phyloP scores from a whole-genome alignment of 2,113 vertebrate genomes.

The Octodon degus region DNA sequence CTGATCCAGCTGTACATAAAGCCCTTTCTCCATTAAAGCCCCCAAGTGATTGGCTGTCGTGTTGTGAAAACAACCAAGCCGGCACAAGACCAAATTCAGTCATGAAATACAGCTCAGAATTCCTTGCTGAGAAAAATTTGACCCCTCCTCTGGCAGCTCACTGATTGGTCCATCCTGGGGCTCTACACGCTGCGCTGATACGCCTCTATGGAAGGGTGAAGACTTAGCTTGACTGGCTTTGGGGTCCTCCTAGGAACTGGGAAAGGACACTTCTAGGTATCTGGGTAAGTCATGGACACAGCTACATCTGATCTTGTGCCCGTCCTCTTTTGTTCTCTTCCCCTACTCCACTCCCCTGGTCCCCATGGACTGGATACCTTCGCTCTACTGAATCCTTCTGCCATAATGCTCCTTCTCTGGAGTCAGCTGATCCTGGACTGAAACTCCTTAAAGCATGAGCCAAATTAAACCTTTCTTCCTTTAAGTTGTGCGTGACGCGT shows the following conservation, averaged over 20 bases:
- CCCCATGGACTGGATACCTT: background rate
- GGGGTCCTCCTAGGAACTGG: background rate
- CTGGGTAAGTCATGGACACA: background rate
- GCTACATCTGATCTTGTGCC: background rate
- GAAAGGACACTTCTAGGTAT: background rate
- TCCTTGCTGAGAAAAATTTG: background rate
- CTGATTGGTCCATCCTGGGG: background rate
- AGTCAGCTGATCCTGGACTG: background rate
- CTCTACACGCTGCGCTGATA: background rate
- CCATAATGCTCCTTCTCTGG: background rate
- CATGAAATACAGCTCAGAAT: background rate
- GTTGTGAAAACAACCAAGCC: background rate
- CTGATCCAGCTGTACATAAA: background rate
- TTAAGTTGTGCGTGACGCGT: background rate
- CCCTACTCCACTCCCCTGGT: background rate
- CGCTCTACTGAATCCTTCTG: background rate
- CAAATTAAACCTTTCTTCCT: background rate
- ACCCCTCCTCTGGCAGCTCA: background rate
- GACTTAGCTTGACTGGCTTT: background rate
- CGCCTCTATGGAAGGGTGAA: background rate
- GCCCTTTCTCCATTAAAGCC: background rate
- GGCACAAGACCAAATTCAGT: background rate
- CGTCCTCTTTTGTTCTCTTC: background rate
- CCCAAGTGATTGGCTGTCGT: background rate
- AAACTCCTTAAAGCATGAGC: background rate